A percentile compares a stretch with the other conserved stretches of the same genome.
Conservation (phyloP, 30 jellyfish, hydroid and myxozoan genomes). For the Euphysa ruthae region DNA sequence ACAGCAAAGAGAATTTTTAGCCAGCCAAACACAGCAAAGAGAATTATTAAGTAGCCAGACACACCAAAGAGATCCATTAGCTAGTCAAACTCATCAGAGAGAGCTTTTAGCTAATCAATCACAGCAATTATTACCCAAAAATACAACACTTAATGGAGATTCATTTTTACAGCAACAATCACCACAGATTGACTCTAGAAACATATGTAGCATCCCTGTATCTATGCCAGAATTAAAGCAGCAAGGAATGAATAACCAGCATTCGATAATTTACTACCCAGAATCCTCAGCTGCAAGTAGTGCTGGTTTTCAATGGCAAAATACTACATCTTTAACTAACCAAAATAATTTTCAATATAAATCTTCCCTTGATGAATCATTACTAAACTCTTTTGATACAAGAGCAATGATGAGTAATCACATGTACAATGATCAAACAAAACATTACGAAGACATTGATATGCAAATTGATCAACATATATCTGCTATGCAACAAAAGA, state of each 20-base stretch:
- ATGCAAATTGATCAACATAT: conserved; percentile 19
- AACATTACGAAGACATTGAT: conserved; percentile 18
- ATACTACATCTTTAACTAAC: background rate
- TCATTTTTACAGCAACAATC: conserved; percentile 1
- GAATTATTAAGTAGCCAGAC: too few species aligned
- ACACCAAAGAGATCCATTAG: too few species aligned
- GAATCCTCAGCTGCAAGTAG: background rate
- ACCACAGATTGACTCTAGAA: conserved; percentile 2
- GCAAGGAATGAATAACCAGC: background rate
- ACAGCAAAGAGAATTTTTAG: too few species aligned
- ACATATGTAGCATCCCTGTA: background rate
- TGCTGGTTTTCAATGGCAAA: background rate
- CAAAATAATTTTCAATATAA: background rate
- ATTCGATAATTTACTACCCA: conserved; percentile 16
- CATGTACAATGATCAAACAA: background rate
- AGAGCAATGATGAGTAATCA: background rate
- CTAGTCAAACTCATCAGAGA: too few species aligned
- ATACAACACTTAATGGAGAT: background rate
- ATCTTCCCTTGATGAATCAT: conserved; percentile 11
- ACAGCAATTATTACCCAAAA: too few species aligned
- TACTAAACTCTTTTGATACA: background rate
- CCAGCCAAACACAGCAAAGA: too few species aligned
- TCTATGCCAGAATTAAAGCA: conserved; percentile 3
- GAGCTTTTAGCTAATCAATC: too few species aligned
- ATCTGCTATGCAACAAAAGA: conserved; percentile 17